Base-by-base conservation (phyloP, 2,797 vertebrate genomes). In the Sciaenops ocellatus region DNA sequence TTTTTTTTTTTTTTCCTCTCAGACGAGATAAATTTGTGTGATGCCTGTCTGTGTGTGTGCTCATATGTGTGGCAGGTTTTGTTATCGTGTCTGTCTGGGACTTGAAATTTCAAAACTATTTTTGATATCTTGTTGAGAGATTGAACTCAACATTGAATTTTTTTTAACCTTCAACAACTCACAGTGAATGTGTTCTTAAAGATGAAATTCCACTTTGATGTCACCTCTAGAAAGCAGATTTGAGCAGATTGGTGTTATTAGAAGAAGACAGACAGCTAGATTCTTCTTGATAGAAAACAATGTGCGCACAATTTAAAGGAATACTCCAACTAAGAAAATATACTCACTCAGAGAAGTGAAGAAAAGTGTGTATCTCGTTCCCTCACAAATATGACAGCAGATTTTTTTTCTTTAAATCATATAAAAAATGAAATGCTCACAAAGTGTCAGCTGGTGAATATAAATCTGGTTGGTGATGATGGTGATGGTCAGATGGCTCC, bases 21-120 rank as follows among this genome's bases (percentile, higher is more conserved):
- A 60, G 69, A 67, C 8, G 13, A 75, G 66, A 78, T 79, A 76
- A 64, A 83, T 71, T 60, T 73, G 54, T 67, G 69, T 73, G 66
- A 71, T 72, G 76, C 46, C 81, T 82, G 78, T 78, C 56, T 60
- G 62, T 22, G 54, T 62, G 75, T 69, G 38, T 61, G 57, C 38
- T 26, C 64, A 11, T 24, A 68, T 61, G 67, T 73, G 62, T 50
- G 51, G 38, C 18, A 34, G 67, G 57, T 52, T 77, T 59, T 63
- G 47, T 56, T 50, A 61, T 20, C 3, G 13, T 8, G 50, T 42
- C 46, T 73, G 59, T 66, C 61, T 20, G 9, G 10, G 12, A 52
- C 42, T 59, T 62, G 6, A 52, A 48, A 47, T 61, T 56, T 67
- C 28, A 57, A 57, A 72, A 76, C 60, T 41, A 61, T 61, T 79